Evolutionary conservation across 2,888 invertebrate species (phyloP), one percentile per base, ranked within the genome.

Genomic region (Trichogramma evanescens): DNA sequence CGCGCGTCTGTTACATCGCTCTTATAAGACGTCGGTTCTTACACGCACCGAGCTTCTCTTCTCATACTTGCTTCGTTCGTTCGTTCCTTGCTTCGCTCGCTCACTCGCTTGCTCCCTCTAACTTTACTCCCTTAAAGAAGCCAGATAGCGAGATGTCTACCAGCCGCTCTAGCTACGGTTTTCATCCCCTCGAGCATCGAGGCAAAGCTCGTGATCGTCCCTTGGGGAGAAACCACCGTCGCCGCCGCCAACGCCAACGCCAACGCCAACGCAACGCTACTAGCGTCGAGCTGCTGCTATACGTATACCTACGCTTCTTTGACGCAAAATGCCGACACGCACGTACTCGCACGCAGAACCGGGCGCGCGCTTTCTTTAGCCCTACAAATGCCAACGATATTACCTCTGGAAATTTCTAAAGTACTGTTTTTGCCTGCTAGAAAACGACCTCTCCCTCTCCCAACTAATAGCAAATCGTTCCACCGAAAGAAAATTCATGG

Each of bases 371-470:
- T 46, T 39, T 38, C 48, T 58, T 58, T 52, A 46, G 52, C 50
- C 41, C 44, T 41, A 13, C 13, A 51, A 10, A 8, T 41, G 26
- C 53, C n/a, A 55, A 26, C 49, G 56, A 45, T 58, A 58, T 57
- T 58, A 57, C 46, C 6, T 42, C 10, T 44, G 38, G 52, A 43
- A 58, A 54, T 54, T 54, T 54, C 58, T 13, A 54, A 26, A 58
- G 39, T 54, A 40, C 44, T 58, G 54, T 58, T 58, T 58, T 53
- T 42, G 51, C 40, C 39, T 8, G 39, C 5, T 41, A 7, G 51
- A 7, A 48, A 50, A 41, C 40, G 50, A 54, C 40, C 44, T 50
- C 45, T n/a, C n/a, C 42, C 50, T 5, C 6, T n/a, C 41, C 42
- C 8, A 26, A 26, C 26, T 26, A 26, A 26, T n/a, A 8, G 44